phyloP scores from a whole-genome alignment of 1,140 invertebrate species.

The Polypedilum vanderplanki region DNA sequence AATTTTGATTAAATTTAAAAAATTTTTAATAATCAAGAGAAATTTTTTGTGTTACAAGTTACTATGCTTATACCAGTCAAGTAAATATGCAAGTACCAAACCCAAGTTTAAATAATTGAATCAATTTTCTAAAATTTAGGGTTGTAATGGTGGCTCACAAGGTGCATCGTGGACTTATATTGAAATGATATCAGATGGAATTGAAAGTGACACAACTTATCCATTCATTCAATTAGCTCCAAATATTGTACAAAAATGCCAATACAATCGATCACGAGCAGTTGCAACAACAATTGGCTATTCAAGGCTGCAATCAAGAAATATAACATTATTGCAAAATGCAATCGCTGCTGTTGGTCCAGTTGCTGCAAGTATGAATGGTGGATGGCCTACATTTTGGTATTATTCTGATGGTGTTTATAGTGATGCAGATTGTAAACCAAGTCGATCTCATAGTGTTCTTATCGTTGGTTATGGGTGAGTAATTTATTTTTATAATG shows the following conservation, averaged over 20 bases:
- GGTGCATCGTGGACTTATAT: slow-evolving; percentile 51
- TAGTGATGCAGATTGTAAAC: slow-evolving; percentile 37
- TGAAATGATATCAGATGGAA: slow-evolving; percentile 45
- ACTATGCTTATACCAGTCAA: too few relatives aligned
- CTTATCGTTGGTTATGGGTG: slow-evolving; percentile 40
- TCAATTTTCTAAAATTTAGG: slow-evolving; percentile 45
- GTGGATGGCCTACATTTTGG: slow-evolving; percentile 65
- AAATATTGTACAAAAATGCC: slow-evolving; percentile 46
- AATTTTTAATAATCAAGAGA: too few relatives aligned
- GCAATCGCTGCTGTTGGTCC: neutral
- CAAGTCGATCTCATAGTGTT: slow-evolving; percentile 41
- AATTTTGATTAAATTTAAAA: too few relatives aligned
- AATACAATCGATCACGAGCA: slow-evolving; percentile 48
- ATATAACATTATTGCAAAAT: slow-evolving; percentile 65
- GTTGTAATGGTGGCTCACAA: slow-evolving; percentile 57
- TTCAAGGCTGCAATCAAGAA: slow-evolving; percentile 47
- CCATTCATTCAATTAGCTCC: slow-evolving; percentile 41
- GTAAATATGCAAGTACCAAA: too few relatives aligned
- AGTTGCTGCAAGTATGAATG: slow-evolving; percentile 63
- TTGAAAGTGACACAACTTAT: slow-evolving; percentile 50
- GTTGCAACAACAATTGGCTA: slow-evolving; percentile 46
- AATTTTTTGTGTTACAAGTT: too few relatives aligned
- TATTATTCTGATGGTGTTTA: slow-evolving; percentile 58
- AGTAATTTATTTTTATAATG: too few relatives aligned
- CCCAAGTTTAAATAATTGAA: neutral